Evolutionary conservation across 2,113 vertebrate genomes (phyloP).

Genomic region (Hirundichthys speculiger): DNA sequence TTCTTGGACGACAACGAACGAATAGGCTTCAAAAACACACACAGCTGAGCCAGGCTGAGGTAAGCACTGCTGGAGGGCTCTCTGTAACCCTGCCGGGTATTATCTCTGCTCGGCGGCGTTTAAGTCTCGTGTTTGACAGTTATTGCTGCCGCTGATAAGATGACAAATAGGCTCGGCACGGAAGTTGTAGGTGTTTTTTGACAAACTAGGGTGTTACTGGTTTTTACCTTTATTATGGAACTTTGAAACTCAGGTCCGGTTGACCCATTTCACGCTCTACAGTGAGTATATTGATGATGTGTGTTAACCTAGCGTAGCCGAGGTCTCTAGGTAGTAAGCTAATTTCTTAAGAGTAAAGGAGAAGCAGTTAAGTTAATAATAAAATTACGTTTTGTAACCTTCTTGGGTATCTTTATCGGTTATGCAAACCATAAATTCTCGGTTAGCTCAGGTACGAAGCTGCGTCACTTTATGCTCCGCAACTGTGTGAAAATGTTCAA

Average conservation of each 20-base stretch:
- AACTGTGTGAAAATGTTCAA: too few species aligned
- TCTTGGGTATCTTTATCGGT: too few species aligned
- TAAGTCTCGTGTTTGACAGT: background rate
- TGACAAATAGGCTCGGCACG: background rate
- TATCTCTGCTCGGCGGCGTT: background rate
- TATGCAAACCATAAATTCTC: too few species aligned
- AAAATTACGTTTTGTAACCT: too few species aligned
- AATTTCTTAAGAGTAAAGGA: background rate
- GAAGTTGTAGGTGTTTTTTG: background rate
- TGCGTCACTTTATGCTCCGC: background rate
- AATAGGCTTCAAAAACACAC: slow-evolving; percentile 57
- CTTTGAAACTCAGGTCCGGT: background rate
- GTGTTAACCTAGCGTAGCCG: slow-evolving; percentile 13
- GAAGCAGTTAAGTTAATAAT: background rate
- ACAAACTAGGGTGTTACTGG: background rate
- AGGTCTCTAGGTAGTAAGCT: slow-evolving; percentile 14
- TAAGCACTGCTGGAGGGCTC: too few species aligned
- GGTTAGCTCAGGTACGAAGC: background rate
- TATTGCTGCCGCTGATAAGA: background rate
- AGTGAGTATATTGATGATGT: slow-evolving; percentile 35
- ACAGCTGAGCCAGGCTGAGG: background rate
- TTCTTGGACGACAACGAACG: slow-evolving; percentile 40
- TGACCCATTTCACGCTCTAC: slow-evolving; percentile 33
- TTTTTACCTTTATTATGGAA: background rate
- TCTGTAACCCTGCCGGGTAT: background rate